Percentiles rank a stretch among this genome's conserved stretches.
Conservation (phyloP, 2,888 invertebrate genomes). For the Masnerella sp. region DNA sequence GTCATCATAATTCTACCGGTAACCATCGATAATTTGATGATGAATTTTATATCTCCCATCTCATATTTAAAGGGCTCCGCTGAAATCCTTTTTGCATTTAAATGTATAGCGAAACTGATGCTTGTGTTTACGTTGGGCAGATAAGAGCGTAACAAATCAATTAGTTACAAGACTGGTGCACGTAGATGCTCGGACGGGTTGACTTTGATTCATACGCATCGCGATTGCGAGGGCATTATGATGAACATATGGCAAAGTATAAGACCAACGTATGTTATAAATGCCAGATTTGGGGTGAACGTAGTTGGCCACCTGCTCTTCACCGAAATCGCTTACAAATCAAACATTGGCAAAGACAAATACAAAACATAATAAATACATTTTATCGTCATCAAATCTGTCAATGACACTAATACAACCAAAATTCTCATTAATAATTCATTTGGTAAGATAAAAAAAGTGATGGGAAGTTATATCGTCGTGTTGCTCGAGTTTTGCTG, state of each 20-base stretch:
- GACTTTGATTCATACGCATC: constrained; percentile 60
- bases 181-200: constrained; percentile 56
- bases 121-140: constrained; percentile 40
- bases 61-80: background rate
- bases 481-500: too few species aligned
- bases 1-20: background rate
- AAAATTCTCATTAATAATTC: too few species aligned
- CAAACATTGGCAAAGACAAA: constrained; percentile 47
- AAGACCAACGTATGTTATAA: constrained; percentile 62
- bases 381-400: constrained; percentile 1
- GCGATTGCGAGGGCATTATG: constrained; percentile 70
- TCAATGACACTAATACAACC: background rate
- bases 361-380: constrained; percentile 19
- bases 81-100: constrained; percentile 22
- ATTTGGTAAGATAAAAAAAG: too few species aligned
- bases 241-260: constrained; percentile 70
- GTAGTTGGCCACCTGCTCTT: constrained; percentile 69
- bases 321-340: constrained; percentile 58
- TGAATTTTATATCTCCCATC: constrained; percentile 2
- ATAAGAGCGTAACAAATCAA: constrained; percentile 67
- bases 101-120: constrained; percentile 22
- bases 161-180: constrained; percentile 66
- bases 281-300: constrained; percentile 63
- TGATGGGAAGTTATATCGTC: too few species aligned
- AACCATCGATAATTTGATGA: background rate